Conservation (phyloP, 2,888 invertebrate genomes). For the Drosophila testacea region DNA sequence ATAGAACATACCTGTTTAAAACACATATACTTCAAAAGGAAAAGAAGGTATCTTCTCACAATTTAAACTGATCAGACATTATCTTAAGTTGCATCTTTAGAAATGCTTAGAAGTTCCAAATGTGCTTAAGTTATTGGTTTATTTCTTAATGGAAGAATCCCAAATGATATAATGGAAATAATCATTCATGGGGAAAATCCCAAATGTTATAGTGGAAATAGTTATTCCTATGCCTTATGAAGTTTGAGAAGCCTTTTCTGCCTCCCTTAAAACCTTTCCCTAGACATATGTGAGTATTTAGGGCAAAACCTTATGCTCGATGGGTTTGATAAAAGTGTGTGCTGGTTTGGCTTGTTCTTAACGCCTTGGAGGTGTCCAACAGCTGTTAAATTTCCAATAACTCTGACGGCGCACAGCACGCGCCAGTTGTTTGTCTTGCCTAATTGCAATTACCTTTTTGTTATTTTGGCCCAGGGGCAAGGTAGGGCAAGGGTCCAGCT, state of each 20-base stretch:
- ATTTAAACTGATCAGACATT: neutral
- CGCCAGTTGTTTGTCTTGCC: conserved; percentile 62
- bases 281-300: conserved; percentile 2
- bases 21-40: no score
- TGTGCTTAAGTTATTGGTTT: neutral
- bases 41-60: no score
- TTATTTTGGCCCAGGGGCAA: conserved; percentile 16
- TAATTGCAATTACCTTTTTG: conserved; percentile 41
- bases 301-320: conserved; percentile 18
- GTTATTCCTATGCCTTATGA: no score
- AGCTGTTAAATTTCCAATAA: conserved; percentile 56
- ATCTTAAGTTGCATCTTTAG: neutral
- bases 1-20: no score
- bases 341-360: conserved; percentile 23
- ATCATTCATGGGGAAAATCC: no score
- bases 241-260: neutral
- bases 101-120: neutral
- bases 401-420: conserved; percentile 61
- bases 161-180: neutral
- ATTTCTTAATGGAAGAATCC: neutral
- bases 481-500: conserved; percentile 4
- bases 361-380: conserved; percentile 52
- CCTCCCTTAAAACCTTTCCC: neutral
- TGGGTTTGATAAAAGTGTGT: conserved; percentile 18
- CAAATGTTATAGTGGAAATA: neutral